Base-by-base conservation (phyloP, 2,113 vertebrate genomes). In the Bambusicola thoracicus region DNA sequence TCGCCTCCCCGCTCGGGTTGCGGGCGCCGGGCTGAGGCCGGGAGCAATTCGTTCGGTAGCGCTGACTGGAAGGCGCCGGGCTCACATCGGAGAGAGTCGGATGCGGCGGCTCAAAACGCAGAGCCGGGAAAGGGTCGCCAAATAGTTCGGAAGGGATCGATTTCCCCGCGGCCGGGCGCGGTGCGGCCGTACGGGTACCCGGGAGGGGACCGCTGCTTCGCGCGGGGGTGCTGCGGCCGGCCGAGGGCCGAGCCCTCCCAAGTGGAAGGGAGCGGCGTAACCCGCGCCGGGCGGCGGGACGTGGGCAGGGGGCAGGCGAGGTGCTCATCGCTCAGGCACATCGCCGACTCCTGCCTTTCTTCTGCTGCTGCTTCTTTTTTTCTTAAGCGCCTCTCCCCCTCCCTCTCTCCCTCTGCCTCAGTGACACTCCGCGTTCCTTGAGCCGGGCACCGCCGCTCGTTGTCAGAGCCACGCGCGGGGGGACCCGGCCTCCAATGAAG, bases 361-460 rank as follows among this genome's bases (percentile, higher is more conserved):
- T 90, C 38, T 27, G 25, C 12, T 89, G 38, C 18, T 88, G 93
- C 87, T 92, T 93, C 86, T 92, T 46, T 87, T 86, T 84, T 87
- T 94, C 81, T 76, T 80, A 44, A 95, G 70, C 84, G 88, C 82
- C 48, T 79, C 75, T 38, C 24, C 10, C 27, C 87, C 83, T 38
- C 24, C 10, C n/a, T 87, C 81, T 77, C 86, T 46, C 85, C 36
- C 56, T 80, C 81, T 79, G 84, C 78, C 58, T 67, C 96, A 94
- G 94, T 97, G 97, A 96, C 81, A 94, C 95, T 96, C 96, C 96
- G 95, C 96, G 96, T 97, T 97, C 94, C 81, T 95, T 96, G 96
- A 86, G 96, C 94, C 92, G 93, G 93, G 93, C 95, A 88, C 93
- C 63, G 95, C 93, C 95, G 90, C 56, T 97, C 96, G 97, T 97